phyloP scores from a whole-genome alignment of 2,888 invertebrate genomes.

The Tetrapedia diversipes region DNA sequence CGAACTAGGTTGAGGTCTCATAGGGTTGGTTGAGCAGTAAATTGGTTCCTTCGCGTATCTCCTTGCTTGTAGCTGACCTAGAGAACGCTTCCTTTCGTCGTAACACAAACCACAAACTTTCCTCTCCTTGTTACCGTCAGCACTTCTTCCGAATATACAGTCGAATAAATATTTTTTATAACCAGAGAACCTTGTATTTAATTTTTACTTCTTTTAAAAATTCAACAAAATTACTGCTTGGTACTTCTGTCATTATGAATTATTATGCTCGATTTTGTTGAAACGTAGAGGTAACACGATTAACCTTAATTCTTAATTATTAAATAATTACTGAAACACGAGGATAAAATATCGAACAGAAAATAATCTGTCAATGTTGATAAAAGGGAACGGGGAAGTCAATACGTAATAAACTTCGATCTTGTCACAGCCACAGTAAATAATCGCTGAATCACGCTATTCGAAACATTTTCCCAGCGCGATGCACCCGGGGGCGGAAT shows the following conservation, averaged over 20 bases:
- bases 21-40: conserved; percentile 17
- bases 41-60: conserved; percentile 19
- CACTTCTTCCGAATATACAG: too few species aligned
- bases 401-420: conserved; percentile 34
- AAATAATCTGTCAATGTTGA: background rate
- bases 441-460: conserved; percentile 25
- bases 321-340: too few species aligned
- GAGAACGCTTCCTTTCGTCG: conserved; percentile 2
- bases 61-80: conserved; percentile 8
- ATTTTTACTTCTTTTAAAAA: too few species aligned
- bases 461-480: conserved; percentile 31
- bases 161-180: too few species aligned
- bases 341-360: too few species aligned
- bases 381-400: background rate
- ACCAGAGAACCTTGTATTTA: background rate
- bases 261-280: too few species aligned
- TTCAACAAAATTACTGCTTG: too few species aligned
- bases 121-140: background rate
- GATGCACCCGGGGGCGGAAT: background rate
- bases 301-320: too few species aligned
- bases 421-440: conserved; percentile 44
- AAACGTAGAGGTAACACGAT: too few species aligned
- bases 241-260: too few species aligned
- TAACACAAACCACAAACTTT: background rate
- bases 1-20: background rate